phyloP scores from a whole-genome alignment of 1,140 invertebrate species.

The Calliphora vicina region DNA sequence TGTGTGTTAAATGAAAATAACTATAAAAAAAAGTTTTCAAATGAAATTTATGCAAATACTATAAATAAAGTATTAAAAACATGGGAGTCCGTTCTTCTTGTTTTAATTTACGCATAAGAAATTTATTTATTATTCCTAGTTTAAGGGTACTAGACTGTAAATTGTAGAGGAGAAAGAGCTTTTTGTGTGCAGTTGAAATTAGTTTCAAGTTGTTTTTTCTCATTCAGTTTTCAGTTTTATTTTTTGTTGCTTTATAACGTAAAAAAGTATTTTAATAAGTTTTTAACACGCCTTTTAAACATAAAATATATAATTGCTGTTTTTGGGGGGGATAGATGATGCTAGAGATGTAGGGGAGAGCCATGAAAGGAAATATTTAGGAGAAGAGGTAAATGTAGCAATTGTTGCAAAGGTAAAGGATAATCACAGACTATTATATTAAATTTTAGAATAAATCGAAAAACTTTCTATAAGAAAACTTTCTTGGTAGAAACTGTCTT shows the following conservation, averaged over 20 bases:
- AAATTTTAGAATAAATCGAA: no score
- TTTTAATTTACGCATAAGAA: conserved; percentile 1
- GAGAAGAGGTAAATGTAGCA: not conserved
- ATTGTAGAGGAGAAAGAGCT: conserved; percentile 2
- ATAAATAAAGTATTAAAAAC: not conserved
- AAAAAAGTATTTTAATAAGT: conserved; percentile 24
- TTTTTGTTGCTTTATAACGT: not conserved
- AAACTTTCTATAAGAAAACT: no score
- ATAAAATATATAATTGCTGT: conserved; percentile 25
- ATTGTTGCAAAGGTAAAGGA: not conserved
- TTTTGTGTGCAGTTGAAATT: not conserved
- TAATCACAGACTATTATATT: no score
- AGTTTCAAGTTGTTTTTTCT: not conserved
- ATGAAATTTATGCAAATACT: not conserved
- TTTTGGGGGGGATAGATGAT: not conserved
- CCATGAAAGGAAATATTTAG: not conserved
- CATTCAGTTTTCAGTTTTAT: not conserved
- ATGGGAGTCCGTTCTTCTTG: not conserved
- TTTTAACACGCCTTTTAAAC: conserved; percentile 29
- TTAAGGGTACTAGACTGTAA: conserved; percentile 11
- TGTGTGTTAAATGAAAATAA: no score
- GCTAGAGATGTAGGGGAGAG: not conserved
- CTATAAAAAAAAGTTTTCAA: no score
- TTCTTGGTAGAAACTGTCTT: no score
- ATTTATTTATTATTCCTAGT: conserved; percentile 7